Evolutionary conservation across 2,113 vertebrate genomes (phyloP).

Genomic region (Thermophis baileyi): DNA sequence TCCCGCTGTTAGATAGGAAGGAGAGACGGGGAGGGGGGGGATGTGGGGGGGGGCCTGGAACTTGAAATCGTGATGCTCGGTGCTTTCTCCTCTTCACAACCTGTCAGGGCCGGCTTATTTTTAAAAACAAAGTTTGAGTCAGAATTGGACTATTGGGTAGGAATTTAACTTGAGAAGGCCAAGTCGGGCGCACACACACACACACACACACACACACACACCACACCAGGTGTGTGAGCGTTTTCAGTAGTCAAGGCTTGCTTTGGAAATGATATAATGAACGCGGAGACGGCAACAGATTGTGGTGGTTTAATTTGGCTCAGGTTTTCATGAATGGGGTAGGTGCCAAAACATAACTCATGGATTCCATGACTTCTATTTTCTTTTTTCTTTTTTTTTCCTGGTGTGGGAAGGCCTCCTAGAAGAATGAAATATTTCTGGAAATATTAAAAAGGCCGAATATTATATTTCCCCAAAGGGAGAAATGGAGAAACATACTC

Average conservation of each 20-base stretch:
- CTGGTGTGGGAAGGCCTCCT: too few species aligned
- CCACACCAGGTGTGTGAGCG: background rate
- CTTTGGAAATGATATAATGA: background rate
- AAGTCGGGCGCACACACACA: background rate
- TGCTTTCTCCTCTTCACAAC: constrained; percentile 56
- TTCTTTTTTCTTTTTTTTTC: background rate
- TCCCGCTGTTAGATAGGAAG: constrained; percentile 37
- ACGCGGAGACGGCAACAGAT: background rate
- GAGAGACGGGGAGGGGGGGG: constrained; percentile 21
- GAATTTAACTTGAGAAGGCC: constrained; percentile 50
- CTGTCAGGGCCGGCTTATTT: constrained; percentile 66
- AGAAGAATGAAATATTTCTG: too few species aligned
- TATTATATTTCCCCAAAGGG: too few species aligned
- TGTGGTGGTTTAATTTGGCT: constrained; percentile 1
- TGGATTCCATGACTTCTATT: background rate
- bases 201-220: too few species aligned
- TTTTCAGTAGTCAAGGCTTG: background rate
- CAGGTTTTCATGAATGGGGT: constrained; percentile 6
- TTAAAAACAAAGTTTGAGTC: constrained; percentile 62
- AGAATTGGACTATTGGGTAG: constrained; percentile 57
- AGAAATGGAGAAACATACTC: too few species aligned
- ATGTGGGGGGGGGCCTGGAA: constrained; percentile 26
- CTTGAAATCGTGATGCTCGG: constrained; percentile 56
- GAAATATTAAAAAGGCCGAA: too few species aligned
- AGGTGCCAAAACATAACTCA: background rate